Percentiles rank a stretch among this genome's conserved stretches.
phyloP scores from a whole-genome alignment of 2,113 vertebrate genomes.

The Semnornis frantzii region DNA sequence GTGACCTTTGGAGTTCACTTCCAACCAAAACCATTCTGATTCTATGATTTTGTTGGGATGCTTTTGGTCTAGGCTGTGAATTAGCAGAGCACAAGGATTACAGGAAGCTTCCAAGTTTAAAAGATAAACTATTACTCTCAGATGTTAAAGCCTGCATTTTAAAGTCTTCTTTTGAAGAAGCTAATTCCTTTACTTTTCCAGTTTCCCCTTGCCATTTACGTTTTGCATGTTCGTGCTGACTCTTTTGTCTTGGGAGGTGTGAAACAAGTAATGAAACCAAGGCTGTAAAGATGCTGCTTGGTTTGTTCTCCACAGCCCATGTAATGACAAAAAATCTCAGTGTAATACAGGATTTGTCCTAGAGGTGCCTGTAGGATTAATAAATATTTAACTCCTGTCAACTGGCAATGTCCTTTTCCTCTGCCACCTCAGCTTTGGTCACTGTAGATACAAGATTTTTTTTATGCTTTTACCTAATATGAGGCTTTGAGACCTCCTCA shows the following conservation, averaged over 20 bases:
- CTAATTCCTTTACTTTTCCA: not conserved
- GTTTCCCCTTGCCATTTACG: not conserved
- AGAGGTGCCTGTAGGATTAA: not conserved
- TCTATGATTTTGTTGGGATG: not conserved
- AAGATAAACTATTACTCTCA: not conserved
- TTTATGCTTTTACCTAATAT: not conserved
- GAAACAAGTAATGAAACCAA: not conserved
- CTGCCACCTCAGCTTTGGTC: not conserved
- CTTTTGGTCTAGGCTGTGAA: not conserved
- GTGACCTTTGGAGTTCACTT: too few species aligned
- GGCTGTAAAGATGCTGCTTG: not conserved
- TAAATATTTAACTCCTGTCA: not conserved
- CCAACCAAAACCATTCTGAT: too few species aligned
- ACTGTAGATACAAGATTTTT: not conserved
- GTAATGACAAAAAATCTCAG: not conserved
- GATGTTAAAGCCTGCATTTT: not conserved
- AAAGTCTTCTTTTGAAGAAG: not conserved
- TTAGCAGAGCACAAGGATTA: not conserved
- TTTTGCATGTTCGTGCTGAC: not conserved
- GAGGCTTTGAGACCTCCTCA: not conserved
- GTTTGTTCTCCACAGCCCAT: not conserved
- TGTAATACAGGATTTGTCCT: not conserved
- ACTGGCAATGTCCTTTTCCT: not conserved
- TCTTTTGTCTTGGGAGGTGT: not conserved
- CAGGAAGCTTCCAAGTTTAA: not conserved